Percentiles rank a stretch among this genome's conserved stretches.
These are phyloP conservation scores for Cephus cinctus DNA, from an alignment of 1,140 invertebrate species.

Conservation along the genomic window DNA sequence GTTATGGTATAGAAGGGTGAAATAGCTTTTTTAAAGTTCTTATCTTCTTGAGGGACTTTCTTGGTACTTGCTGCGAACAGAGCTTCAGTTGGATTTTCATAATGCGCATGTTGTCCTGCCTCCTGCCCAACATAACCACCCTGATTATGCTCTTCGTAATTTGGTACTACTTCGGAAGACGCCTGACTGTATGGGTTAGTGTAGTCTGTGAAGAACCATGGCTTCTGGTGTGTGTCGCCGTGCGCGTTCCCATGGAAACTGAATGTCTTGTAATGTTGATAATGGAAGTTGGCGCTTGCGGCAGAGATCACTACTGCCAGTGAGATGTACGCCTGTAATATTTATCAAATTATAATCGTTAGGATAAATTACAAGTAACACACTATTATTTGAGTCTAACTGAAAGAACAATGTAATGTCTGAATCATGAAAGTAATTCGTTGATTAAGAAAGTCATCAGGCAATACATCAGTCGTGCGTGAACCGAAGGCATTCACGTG, in stretches of 20 bases:
- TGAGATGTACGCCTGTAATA: conserved; percentile 24
- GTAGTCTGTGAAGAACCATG: conserved; percentile 15
- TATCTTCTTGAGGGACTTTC: conserved; percentile 30
- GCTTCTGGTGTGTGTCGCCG: not conserved
- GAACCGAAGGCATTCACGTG: no score
- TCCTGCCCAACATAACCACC: not conserved
- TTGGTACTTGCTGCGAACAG: conserved; percentile 16
- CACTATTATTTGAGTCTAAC: no score
- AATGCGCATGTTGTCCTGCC: not conserved
- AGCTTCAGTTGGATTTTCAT: not conserved
- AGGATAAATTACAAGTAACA: no score
- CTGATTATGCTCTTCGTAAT: not conserved
- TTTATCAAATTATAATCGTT: no score
- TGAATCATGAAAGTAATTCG: no score
- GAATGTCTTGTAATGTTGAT: conserved; percentile 7
- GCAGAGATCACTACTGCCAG: conserved; percentile 13
- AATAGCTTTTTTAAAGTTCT: conserved; percentile 32
- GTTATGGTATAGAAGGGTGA: conserved; percentile 21
- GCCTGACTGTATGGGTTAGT: not conserved
- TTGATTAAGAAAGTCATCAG: no score
- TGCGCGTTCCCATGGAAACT: not conserved
- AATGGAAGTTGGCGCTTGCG: conserved; percentile 11
- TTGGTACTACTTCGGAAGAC: no score
- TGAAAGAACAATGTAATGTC: no score
- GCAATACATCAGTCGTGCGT: no score